These are phyloP conservation scores for Numenius phaeopus DNA, from an alignment of 2,797 vertebrate genomes.

Conservation along the genomic window DNA sequence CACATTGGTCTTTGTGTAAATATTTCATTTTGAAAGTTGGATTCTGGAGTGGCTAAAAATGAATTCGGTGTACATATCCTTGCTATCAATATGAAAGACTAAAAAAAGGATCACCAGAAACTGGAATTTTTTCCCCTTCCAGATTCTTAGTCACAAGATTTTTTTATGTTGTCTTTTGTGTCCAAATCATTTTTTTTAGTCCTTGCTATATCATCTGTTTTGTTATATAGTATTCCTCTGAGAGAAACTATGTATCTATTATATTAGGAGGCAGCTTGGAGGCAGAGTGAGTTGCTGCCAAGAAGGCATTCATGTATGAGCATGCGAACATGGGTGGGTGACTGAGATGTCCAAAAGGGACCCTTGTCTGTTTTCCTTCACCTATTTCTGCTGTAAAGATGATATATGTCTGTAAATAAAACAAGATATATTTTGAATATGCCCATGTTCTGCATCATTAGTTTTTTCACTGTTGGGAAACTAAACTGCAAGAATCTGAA, in stretches of 20 bases:
- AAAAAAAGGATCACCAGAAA: not conserved
- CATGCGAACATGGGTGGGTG: not conserved
- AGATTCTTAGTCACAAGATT: not conserved
- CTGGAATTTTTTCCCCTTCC: not conserved
- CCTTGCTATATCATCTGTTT: not conserved
- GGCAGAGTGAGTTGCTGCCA: not conserved
- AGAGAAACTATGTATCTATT: not conserved
- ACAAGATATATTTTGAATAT: not conserved
- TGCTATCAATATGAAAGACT: not conserved
- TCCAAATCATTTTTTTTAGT: not conserved
- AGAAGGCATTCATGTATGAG: not conserved
- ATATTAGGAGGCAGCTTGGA: not conserved
- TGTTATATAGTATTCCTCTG: not conserved
- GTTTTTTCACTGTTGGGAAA: not conserved
- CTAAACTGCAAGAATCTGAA: not conserved
- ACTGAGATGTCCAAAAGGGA: slow-evolving; percentile 11
- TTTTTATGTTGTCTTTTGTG: not conserved
- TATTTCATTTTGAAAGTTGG: slow-evolving; percentile 32
- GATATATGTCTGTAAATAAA: slow-evolving; percentile 18
- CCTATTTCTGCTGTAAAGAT: not conserved
- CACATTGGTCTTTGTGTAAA: slow-evolving; percentile 12
- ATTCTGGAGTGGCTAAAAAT: slow-evolving; percentile 14
- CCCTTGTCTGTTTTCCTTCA: not conserved
- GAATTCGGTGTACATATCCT: not conserved
- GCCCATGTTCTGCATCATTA: slow-evolving; percentile 16